phyloP scores from a whole-genome alignment of 2,888 invertebrate species.

The Aleiodes alternator region DNA sequence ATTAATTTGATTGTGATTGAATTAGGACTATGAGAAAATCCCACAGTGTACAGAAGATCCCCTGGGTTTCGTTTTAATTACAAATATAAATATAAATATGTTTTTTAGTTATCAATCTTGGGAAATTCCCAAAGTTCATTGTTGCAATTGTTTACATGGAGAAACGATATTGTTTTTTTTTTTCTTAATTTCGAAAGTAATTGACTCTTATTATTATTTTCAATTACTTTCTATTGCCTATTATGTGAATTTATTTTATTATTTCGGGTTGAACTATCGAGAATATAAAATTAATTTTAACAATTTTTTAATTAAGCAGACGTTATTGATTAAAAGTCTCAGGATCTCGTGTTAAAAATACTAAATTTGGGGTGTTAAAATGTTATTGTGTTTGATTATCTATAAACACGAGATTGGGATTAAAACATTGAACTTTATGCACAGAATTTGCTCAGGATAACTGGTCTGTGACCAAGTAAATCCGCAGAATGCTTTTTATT shows the following conservation, averaged over 20 bases:
- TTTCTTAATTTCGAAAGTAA: slow-evolving; percentile 16
- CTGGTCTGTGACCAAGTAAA: slow-evolving; percentile 18
- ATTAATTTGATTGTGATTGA: background rate
- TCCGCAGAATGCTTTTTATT: slow-evolving; percentile 5
- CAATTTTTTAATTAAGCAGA: background rate
- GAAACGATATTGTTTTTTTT: background rate
- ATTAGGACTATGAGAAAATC: background rate
- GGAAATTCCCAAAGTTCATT: slow-evolving; percentile 7
- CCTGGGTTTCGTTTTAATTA: background rate
- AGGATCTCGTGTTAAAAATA: background rate
- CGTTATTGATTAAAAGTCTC: background rate
- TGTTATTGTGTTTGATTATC: background rate
- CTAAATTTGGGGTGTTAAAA: background rate
- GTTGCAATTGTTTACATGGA: slow-evolving; percentile 9
- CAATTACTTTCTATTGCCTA: background rate
- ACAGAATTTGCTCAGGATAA: slow-evolving; percentile 17
- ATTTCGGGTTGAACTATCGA: background rate
- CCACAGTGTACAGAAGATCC: slow-evolving; percentile 22
- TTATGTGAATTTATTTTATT: slow-evolving; percentile 15
- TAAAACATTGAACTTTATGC: no score
- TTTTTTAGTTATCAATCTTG: slow-evolving; percentile 10
- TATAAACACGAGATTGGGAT: slow-evolving; percentile 10
- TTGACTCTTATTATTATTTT: background rate
- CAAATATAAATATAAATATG: background rate
- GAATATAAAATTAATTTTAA: slow-evolving; percentile 7